These are phyloP conservation scores for Malaclemys terrapin DNA, from an alignment of 2,113 vertebrate genomes.

Conservation along the genomic window DNA sequence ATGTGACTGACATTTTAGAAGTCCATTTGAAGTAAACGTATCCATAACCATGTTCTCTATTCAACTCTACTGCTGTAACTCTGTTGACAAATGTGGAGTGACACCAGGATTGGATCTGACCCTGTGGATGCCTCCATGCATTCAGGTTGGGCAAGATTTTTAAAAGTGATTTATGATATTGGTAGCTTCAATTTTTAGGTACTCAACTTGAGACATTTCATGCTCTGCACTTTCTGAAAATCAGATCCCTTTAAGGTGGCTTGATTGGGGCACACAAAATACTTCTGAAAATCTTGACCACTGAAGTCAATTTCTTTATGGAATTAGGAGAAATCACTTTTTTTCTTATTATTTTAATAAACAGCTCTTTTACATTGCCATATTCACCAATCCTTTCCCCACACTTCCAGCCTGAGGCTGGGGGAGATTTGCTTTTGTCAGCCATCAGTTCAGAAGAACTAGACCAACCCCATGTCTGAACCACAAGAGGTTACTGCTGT, in stretches of 20 bases:
- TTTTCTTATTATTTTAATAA: background rate
- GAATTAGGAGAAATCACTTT: background rate
- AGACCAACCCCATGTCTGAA: background rate
- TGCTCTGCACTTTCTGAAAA: background rate
- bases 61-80: background rate
- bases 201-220: background rate
- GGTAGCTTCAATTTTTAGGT: background rate
- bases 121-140: background rate
- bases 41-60: background rate
- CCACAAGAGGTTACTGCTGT: background rate
- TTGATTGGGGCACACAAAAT: background rate
- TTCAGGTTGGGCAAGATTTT: background rate
- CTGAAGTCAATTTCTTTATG: background rate
- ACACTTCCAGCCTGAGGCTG: background rate
- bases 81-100: background rate
- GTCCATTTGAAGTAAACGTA: background rate
- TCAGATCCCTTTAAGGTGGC: background rate
- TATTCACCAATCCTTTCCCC: background rate
- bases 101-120: background rate
- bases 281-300: background rate
- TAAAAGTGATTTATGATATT: background rate
- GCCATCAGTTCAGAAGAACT: background rate
- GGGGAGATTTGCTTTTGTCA: background rate
- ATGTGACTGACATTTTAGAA: background rate
- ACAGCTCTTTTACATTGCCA: background rate